These are phyloP conservation scores for Ginglymostoma cirratum DNA, from an alignment of 2,113 vertebrate genomes.

Conservation along the genomic window DNA sequence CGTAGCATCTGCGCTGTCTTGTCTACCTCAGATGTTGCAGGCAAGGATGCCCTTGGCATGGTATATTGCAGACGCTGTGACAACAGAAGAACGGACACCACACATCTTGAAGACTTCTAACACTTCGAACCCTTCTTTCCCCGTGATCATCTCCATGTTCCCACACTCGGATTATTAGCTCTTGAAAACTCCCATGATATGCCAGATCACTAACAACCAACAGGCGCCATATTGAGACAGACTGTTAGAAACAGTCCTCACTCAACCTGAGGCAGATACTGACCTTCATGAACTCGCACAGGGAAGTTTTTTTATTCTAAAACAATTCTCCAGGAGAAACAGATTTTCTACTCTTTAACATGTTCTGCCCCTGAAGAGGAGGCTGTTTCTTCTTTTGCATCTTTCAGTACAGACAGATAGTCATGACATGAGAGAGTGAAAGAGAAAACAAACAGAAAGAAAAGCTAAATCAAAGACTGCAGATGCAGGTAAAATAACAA, in stretches of 20 bases:
- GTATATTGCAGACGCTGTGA: too few relatives aligned
- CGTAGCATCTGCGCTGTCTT: too few relatives aligned
- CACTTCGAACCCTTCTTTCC: too few relatives aligned
- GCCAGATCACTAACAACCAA: not conserved
- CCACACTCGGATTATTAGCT: not conserved
- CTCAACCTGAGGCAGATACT: not conserved
- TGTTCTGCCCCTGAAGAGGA: not conserved
- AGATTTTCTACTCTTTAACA: not conserved
- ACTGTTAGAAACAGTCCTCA: not conserved
- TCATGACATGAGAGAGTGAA: not conserved
- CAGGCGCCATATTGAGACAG: not conserved
- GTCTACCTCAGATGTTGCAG: too few relatives aligned
- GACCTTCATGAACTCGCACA: not conserved
- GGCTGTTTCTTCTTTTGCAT: not conserved
- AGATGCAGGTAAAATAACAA: not conserved
- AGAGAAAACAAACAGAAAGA: not conserved
- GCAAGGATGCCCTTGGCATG: too few relatives aligned
- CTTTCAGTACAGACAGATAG: not conserved
- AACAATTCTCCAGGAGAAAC: not conserved
- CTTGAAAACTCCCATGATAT: too few relatives aligned
- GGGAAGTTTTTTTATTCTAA: not conserved
- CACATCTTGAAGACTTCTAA: too few relatives aligned
- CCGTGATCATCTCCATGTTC: too few relatives aligned
- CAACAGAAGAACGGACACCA: too few relatives aligned
- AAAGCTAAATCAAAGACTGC: not conserved